Evolutionary conservation across 2,888 invertebrate genomes (phyloP).

Genomic region (Lepidocyrtinus sp.): DNA sequence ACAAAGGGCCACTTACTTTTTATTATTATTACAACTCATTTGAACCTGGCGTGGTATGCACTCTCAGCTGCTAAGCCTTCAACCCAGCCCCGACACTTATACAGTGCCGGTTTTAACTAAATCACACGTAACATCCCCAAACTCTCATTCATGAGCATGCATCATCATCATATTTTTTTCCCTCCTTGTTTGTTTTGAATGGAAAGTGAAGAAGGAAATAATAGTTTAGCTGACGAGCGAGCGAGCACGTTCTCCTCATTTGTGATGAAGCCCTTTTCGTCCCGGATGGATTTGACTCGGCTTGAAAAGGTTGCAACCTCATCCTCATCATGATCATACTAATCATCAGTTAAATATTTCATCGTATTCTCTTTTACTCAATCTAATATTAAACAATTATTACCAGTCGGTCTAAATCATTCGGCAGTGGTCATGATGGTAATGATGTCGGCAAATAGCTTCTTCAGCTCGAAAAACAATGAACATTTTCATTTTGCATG

Average conservation of each 20-base stretch:
- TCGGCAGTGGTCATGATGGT: background rate
- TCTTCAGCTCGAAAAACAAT: conserved; percentile 21
- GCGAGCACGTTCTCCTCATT: background rate
- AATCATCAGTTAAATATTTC: background rate
- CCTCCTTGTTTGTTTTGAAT: background rate
- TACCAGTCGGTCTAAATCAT: background rate
- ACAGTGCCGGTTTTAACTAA: conserved; percentile 22
- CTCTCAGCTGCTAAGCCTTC: background rate
- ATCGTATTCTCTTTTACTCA: too few species aligned
- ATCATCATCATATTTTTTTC: background rate
- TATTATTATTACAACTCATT: conserved; percentile 36
- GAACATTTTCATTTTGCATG: background rate
- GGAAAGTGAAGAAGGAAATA: background rate
- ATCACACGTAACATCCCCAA: background rate
- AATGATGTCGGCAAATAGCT: conserved; percentile 27
- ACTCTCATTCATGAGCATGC: background rate
- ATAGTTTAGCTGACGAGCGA: background rate
- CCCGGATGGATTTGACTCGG: background rate
- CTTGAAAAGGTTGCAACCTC: conserved; percentile 27
- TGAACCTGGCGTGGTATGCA: conserved; percentile 26
- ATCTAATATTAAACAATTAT: too few species aligned
- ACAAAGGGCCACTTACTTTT: conserved; percentile 32
- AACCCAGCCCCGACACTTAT: conserved; percentile 33
- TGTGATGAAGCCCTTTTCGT: conserved; percentile 7
- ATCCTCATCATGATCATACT: background rate